Base-by-base conservation (phyloP, 2,888 invertebrate species). In the Pseudeuparius sepicola region DNA sequence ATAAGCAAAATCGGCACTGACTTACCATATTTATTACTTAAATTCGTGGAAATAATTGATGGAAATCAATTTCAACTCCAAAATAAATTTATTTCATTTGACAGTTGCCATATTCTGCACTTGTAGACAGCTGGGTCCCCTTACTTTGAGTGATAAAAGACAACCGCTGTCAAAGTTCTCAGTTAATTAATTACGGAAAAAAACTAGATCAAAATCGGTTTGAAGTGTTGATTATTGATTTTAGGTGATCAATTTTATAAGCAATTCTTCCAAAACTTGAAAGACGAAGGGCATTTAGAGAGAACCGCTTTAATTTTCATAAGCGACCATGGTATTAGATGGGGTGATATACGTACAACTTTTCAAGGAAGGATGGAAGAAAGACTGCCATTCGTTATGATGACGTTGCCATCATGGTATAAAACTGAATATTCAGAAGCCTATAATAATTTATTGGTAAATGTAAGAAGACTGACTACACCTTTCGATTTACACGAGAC, bases 291-390 rank as follows among this genome's bases (percentile, higher is more conserved):
- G 2, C 61, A 72, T 34, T 61, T 86, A 34, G 71, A 82, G 32
- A 68, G 74, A 14, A 85, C 86, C 0, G 67, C 76, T 25, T 49
- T 82, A 9, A 65, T 89, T 32, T 54, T 71, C 25, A 67, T 90
- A 66, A 90, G 90, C 57, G 93, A 93, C 55, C 93, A 93, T 53
- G 93, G 93, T 0, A 76, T 89, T 38, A 66, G 92, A 40, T 90
- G 84, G 78, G 92, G 90, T 2, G 70, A 69, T 4, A 87, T 89
- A 47, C 70, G 89, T 6, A 67, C 71, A 46, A 90, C 90, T 0
- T 31, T 24, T 15, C 86, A 90, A 61, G 87, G 87, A 2, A 70
- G 78, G 54, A 68, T 92, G 54, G 93, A 94, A 60, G 92, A 89
- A 56, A 73, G 90, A 27, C 67, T 90, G 36, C 93, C 94, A 0